phyloP scores from a whole-genome alignment of 2,797 vertebrate species.

The Sebastes hubbsi region DNA sequence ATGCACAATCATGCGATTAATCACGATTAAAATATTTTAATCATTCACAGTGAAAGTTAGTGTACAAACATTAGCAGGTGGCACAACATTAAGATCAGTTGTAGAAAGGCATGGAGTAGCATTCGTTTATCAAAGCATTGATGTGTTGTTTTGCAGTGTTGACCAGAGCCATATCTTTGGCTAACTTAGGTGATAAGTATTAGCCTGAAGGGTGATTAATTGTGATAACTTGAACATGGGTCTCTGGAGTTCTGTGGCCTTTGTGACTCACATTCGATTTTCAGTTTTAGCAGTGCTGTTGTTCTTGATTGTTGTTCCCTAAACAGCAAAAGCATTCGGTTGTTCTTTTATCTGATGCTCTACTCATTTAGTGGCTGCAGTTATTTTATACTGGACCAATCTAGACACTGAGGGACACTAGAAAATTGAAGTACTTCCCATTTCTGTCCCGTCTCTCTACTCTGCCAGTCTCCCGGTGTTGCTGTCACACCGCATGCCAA shows the following conservation, averaged over 20 bases:
- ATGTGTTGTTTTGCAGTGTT: not conserved
- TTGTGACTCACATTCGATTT: not conserved
- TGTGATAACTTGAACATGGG: not conserved
- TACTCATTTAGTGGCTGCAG: not conserved
- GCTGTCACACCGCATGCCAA: constrained; percentile 3
- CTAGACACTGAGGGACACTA: too few relatives aligned
- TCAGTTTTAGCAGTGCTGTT: not conserved
- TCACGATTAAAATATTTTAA: too few relatives aligned
- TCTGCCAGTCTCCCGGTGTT: not conserved
- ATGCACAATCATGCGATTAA: too few relatives aligned
- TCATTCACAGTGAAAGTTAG: too few relatives aligned
- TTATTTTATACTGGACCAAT: not conserved
- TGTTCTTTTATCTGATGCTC: not conserved
- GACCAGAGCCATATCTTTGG: not conserved
- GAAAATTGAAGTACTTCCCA: not conserved
- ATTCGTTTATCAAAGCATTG: not conserved
- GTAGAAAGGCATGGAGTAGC: not conserved
- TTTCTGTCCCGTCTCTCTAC: not conserved
- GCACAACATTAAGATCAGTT: not conserved
- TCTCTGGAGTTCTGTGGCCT: not conserved
- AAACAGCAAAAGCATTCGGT: not conserved
- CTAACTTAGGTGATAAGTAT: not conserved
- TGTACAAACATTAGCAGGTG: not conserved
- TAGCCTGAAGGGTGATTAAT: not conserved
- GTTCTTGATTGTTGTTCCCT: not conserved